Base-by-base conservation (phyloP, 1,140 invertebrate species). In the Nasonia vitripennis region DNA sequence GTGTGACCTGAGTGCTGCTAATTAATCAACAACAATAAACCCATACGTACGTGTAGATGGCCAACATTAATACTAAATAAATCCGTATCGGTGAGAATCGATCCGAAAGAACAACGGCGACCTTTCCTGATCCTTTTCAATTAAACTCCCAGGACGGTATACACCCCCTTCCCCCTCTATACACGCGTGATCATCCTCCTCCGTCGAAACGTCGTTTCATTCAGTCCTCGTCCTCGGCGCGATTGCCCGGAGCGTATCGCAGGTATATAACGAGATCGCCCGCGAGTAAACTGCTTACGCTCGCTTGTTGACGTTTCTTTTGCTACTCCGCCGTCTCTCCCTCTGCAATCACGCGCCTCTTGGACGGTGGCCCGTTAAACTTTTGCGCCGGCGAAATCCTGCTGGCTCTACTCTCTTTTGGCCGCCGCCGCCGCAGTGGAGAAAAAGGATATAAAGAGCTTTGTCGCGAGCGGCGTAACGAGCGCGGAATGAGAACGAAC, bases 231-330 rank as follows among this genome's bases (percentile, higher is more conserved):
- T 82, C 7, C 55, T n/a, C 45, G 45, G 48, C 70, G 71, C 48
- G 45, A 74, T 74, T 55, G 45, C n/a, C 75, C n/a, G 48, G 20
- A 55, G 70, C 80, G 70, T 55, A 74, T 74, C 70, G 14, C 70
- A 17, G 20, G 5, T 37, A 31, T 74, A 51, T 83, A 83, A 78
- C 83, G 67, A 78, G 67, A 71, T 84, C 83, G 83, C 37, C 70
- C n/a, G n/a, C 12, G 37, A 45, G 74, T 84, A 84, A 84, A 80
- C 83, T 84, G 83, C 68, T 84, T 78, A 48, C 82, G 80, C 80
- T 70, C n/a, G 41, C 14, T 45, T 55, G 55, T 45, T 34, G 62
- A 70, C 34, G 51, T 68, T 41, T 78, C 41, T 55, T 79, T 81
- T 45, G 48, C 67, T 27, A 27, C 27, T 51, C 45, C 75, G 1